Conservation (phyloP, 2,888 invertebrate genomes). For the Agrochola macilenta region DNA sequence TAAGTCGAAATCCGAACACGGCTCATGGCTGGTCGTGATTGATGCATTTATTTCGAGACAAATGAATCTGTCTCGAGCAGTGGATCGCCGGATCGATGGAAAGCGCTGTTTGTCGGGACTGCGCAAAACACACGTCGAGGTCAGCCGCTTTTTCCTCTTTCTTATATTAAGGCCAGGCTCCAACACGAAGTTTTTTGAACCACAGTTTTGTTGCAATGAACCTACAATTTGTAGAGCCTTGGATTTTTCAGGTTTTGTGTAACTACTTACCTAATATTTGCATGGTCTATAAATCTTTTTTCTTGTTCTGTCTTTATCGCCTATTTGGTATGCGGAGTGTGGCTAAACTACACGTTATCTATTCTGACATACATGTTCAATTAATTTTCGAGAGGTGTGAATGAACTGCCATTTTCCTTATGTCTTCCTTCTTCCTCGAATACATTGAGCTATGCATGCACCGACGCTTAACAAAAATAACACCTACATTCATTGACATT, state of each 20-base stretch:
- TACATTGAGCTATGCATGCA: conserved; percentile 5
- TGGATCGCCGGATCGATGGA: conserved; percentile 54
- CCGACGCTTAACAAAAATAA: not conserved
- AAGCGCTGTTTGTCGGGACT: conserved; percentile 50
- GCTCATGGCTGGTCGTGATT: conserved; percentile 21
- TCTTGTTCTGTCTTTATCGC: not conserved
- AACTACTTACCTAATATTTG: not conserved
- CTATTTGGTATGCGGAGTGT: not conserved
- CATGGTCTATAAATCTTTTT: not conserved
- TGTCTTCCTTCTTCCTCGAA: conserved; percentile 45
- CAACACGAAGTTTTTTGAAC: not conserved
- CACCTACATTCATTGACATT: not conserved
- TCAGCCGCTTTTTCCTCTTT: conserved; percentile 64
- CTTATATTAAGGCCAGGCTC: conserved; percentile 57
- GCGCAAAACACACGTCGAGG: conserved; percentile 63
- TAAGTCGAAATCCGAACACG: not conserved
- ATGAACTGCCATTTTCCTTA: conserved; percentile 49
- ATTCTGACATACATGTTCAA: conserved; percentile 17
- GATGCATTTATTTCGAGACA: conserved; percentile 35
- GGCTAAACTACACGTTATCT: not conserved
- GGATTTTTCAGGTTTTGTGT: not conserved
- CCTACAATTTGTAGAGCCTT: not conserved
- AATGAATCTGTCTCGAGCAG: conserved; percentile 29
- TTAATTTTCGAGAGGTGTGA: conserved; percentile 39
- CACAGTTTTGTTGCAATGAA: conserved; percentile 12